Conservation (phyloP, 2,113 vertebrate genomes). For the Antennarius striatus region DNA sequence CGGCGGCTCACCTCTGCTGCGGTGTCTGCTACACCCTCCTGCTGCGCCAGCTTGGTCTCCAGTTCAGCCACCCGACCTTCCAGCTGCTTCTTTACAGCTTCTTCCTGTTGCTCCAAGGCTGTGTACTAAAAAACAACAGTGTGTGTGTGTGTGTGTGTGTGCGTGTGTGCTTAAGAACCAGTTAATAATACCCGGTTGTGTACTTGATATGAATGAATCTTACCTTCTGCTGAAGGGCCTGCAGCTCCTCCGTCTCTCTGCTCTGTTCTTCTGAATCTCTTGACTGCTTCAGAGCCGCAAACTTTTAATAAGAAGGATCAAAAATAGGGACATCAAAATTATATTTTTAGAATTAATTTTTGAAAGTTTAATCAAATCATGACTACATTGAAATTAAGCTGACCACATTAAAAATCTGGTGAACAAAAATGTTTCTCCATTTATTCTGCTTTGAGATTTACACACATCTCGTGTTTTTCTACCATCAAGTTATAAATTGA, state of each 20-base stretch:
- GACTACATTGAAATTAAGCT: no score
- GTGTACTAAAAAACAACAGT: conserved; percentile 48
- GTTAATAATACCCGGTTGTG: no score
- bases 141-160: neutral
- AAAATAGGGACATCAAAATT: neutral
- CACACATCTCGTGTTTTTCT: no score
- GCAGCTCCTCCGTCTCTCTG: conserved; percentile 75
- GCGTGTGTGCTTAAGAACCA: no score
- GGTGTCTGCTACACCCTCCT: conserved; percentile 62
- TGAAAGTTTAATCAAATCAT: no score
- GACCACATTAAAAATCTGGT: no score
- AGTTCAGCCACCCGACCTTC: conserved; percentile 70
- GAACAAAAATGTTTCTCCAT: no score
- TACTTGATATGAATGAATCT: neutral
- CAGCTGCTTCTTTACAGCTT: conserved; percentile 35
- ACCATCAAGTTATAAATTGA: no score
- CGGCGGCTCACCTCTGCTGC: conserved; percentile 82
- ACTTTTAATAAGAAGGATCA: conserved; percentile 57
- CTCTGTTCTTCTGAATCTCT: conserved; percentile 78
- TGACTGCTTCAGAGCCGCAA: conserved; percentile 63
- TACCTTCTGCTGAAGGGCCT: conserved; percentile 80
- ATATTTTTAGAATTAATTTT: no score
- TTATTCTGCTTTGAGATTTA: no score
- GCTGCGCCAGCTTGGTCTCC: conserved; percentile 56
- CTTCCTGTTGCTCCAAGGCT: conserved; percentile 69